Evolutionary conservation across 1,140 invertebrate species (phyloP).

Genomic region (Belonocnema kinseyi): DNA sequence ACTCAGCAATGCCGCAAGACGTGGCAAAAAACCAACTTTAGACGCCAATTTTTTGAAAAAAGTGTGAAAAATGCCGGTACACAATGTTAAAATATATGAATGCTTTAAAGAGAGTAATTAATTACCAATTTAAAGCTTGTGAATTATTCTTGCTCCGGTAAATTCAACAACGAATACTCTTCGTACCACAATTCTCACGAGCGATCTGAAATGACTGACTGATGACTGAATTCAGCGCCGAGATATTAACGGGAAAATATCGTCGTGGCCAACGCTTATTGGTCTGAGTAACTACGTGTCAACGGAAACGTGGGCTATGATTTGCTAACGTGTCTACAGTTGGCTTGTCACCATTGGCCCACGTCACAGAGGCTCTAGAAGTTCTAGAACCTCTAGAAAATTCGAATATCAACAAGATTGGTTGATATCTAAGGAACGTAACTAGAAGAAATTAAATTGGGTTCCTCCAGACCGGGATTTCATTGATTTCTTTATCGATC

Average conservation of each 20-base stretch:
- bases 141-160: background rate
- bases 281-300: constrained; percentile 58
- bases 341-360: constrained; percentile 76
- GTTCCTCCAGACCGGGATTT: background rate
- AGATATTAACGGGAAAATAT: constrained; percentile 74
- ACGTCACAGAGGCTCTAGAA: constrained; percentile 64
- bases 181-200: constrained; percentile 34
- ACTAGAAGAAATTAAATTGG: constrained; percentile 44
- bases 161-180: background rate
- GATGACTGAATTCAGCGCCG: constrained; percentile 57
- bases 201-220: constrained; percentile 67
- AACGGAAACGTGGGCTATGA: constrained; percentile 58
- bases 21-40: background rate
- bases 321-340: constrained; percentile 67
- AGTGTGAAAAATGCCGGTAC: background rate
- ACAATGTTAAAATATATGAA: background rate
- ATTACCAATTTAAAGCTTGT: background rate
- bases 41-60: background rate
- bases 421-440: constrained; percentile 34
- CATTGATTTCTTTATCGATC: background rate
- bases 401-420: constrained; percentile 54
- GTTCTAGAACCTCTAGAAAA: constrained; percentile 52
- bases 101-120: background rate
- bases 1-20: background rate
- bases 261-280: constrained; percentile 76